phyloP scores from a whole-genome alignment of 2,888 invertebrate genomes.

The Drosophila mettleri region DNA sequence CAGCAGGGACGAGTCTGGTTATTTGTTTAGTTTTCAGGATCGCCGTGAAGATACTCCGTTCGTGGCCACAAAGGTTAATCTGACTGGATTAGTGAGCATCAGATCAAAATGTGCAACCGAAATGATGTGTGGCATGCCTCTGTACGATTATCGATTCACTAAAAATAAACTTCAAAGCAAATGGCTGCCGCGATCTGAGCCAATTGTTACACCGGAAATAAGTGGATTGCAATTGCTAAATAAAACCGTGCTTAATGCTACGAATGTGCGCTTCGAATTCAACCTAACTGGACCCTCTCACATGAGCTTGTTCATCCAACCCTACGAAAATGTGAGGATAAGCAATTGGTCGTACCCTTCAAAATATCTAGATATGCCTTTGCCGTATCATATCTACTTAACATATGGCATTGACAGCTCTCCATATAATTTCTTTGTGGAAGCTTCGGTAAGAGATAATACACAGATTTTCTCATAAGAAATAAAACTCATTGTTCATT shows the following conservation, averaged over 20 bases:
- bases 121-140: slow-evolving; percentile 78
- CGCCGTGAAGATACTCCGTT: slow-evolving; percentile 60
- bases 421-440: slow-evolving; percentile 72
- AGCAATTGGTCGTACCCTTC: slow-evolving; percentile 75
- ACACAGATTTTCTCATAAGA: not conserved
- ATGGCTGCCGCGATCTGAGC: slow-evolving; percentile 68
- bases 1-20: slow-evolving; percentile 85
- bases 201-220: slow-evolving; percentile 55
- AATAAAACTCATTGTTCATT: not conserved
- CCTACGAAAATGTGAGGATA: slow-evolving; percentile 64
- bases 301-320: slow-evolving; percentile 75
- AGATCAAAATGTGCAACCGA: slow-evolving; percentile 58
- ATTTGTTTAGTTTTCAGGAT: slow-evolving; percentile 85
- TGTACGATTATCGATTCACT: slow-evolving; percentile 70
- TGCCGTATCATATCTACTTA: slow-evolving; percentile 74
- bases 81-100: slow-evolving; percentile 58
- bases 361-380: slow-evolving; percentile 58
- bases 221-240: slow-evolving; percentile 63
- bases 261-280: slow-evolving; percentile 64
- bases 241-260: slow-evolving; percentile 49
- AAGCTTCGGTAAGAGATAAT: slow-evolving; percentile 52
- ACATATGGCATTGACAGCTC: slow-evolving; percentile 69
- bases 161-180: slow-evolving; percentile 42
- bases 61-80: slow-evolving; percentile 44
- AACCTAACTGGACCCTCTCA: slow-evolving; percentile 73